Evolutionary conservation across 1,140 invertebrate species (phyloP).

Genomic region (Phthorimaea operculella): DNA sequence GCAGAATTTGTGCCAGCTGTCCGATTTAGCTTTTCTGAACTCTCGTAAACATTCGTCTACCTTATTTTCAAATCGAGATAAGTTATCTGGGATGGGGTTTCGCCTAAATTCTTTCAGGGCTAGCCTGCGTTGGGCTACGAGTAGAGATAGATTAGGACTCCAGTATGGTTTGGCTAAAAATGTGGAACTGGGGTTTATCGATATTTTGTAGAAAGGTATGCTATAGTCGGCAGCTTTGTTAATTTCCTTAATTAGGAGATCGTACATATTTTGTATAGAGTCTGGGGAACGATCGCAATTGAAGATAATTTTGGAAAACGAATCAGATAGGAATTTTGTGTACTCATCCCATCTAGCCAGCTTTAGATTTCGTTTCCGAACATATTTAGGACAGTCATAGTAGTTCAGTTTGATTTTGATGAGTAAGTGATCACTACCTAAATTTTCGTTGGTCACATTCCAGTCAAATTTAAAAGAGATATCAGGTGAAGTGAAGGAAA

Average conservation of each 20-base stretch:
- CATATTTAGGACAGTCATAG: background rate
- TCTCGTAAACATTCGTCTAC: background rate
- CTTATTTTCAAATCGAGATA: constrained; percentile 18
- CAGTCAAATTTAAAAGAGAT: constrained; percentile 17
- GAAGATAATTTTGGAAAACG: background rate
- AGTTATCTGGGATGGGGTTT: constrained; percentile 30
- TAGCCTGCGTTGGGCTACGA: constrained; percentile 24
- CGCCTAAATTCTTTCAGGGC: constrained; percentile 22
- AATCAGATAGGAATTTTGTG: background rate
- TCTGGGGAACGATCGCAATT: no score
- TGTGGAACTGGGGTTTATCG: constrained; percentile 7
- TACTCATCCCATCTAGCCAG: constrained; percentile 19
- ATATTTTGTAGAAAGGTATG: constrained; percentile 20
- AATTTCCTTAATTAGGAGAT: background rate
- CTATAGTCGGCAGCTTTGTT: constrained; percentile 16
- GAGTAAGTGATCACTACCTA: constrained; percentile 24
- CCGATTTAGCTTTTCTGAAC: constrained; percentile 13
- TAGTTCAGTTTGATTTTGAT: constrained; percentile 10
- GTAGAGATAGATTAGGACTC: constrained; percentile 17
- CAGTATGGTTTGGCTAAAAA: constrained; percentile 32
- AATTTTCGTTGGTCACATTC: constrained; percentile 15
- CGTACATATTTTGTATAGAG: no score
- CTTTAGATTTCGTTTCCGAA: constrained; percentile 21
- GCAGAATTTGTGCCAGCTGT: constrained; percentile 18
- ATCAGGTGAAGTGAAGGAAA: constrained; percentile 19